Conservation (phyloP, 2,888 invertebrate genomes). For the Melieria omissa region DNA sequence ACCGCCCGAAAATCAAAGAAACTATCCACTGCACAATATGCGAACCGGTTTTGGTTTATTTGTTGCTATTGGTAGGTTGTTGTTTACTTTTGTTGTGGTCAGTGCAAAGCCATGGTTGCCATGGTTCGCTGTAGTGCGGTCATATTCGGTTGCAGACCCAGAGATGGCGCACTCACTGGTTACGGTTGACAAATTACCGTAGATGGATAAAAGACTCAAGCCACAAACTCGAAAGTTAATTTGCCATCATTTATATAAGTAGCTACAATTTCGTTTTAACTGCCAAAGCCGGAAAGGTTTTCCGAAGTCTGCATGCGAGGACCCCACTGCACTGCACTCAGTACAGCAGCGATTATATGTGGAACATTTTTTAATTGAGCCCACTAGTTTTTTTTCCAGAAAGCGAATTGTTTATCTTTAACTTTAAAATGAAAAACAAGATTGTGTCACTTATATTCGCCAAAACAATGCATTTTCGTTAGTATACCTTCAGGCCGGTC, state of each 20-base stretch:
- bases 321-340: too few relatives aligned
- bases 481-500: too few relatives aligned
- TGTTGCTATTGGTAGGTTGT: slow-evolving; percentile 19
- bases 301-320: too few relatives aligned
- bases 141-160: not conserved
- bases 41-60: slow-evolving; percentile 24
- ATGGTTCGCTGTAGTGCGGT: not conserved
- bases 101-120: not conserved
- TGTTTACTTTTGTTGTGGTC: slow-evolving; percentile 17
- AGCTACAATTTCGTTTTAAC: not conserved
- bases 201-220: slow-evolving; percentile 47
- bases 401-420: too few relatives aligned
- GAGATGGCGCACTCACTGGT: not conserved
- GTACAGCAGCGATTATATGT: too few relatives aligned
- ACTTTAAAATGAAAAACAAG: too few relatives aligned
- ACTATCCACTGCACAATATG: not conserved
- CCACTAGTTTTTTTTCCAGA: too few relatives aligned
- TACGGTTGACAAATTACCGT: not conserved
- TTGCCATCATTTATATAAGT: not conserved
- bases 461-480: too few relatives aligned
- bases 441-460: too few relatives aligned
- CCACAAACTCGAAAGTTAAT: slow-evolving; percentile 11
- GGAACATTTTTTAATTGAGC: too few relatives aligned
- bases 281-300: too few relatives aligned
- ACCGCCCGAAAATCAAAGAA: not conserved